Percentiles rank a stretch among this genome's conserved stretches.
Evolutionary conservation across 2,888 invertebrate species (phyloP).

Genomic region (Aquatica leii): DNA sequence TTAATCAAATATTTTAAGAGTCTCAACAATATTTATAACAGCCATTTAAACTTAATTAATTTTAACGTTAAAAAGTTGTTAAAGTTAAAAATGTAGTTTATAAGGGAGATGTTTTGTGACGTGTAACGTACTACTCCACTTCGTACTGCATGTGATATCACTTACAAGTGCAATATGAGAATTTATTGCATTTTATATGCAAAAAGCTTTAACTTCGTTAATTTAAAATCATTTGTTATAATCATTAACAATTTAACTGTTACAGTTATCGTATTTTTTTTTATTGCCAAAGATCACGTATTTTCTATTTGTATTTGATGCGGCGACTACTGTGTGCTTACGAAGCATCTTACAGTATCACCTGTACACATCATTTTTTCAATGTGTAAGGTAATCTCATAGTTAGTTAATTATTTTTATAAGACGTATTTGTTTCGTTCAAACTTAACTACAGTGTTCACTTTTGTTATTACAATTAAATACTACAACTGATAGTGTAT

Average conservation of each 20-base stretch:
- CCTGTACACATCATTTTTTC: too few relatives aligned
- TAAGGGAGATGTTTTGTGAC: constrained; percentile 26
- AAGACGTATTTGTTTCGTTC: not conserved
- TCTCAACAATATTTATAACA: constrained; percentile 3
- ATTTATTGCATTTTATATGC: constrained; percentile 23
- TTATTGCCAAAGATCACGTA: constrained; percentile 35
- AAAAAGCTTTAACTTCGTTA: constrained; percentile 20
- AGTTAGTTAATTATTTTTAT: not conserved
- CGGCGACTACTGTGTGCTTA: not conserved
- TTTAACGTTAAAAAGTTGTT: constrained; percentile 7
- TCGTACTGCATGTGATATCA: constrained; percentile 34
- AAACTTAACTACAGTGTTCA: too few relatives aligned
- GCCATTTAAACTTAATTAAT: constrained; percentile 8
- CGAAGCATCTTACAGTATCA: too few relatives aligned
- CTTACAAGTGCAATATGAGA: constrained; percentile 34
- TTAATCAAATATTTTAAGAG: not conserved
- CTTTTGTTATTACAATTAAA: too few relatives aligned
- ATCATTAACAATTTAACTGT: constrained; percentile 24
- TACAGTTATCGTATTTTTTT: constrained; percentile 19
- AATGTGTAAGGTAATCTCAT: too few relatives aligned
- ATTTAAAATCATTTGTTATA: constrained; percentile 22
- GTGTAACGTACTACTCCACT: constrained; percentile 25
- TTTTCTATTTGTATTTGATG: constrained; percentile 18
- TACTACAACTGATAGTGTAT: too few relatives aligned
- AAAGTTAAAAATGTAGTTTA: constrained; percentile 23